phyloP scores from a whole-genome alignment of 2,888 invertebrate species.

The Agonopterix alstromeriana region DNA sequence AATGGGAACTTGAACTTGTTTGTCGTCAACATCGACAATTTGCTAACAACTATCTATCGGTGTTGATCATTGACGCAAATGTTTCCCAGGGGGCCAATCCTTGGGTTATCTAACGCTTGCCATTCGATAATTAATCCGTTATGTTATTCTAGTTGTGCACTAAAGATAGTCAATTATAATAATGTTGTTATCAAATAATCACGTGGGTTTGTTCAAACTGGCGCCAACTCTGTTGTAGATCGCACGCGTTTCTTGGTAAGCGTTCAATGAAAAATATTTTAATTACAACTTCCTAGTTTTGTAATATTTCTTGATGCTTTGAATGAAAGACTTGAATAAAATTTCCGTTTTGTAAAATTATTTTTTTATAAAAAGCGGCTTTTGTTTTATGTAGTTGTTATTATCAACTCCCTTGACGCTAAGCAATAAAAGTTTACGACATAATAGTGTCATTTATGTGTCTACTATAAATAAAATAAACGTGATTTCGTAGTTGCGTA shows the following conservation, averaged over 20 bases:
- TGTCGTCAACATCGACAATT: conserved; percentile 32
- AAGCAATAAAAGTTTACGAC: too few relatives aligned
- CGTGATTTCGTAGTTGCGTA: too few relatives aligned
- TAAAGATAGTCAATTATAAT: conserved; percentile 9
- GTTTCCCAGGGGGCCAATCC: conserved; percentile 30
- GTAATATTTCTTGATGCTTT: too few relatives aligned
- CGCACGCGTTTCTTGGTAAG: conserved; percentile 18
- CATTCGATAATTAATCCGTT: conserved; percentile 45
- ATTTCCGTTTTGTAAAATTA: too few relatives aligned
- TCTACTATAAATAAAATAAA: too few relatives aligned
- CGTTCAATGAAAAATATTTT: too few relatives aligned
- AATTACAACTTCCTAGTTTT: too few relatives aligned
- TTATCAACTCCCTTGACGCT: too few relatives aligned
- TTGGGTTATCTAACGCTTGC: conserved; percentile 48
- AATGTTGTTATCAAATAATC: conserved; percentile 27
- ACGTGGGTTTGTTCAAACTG: conserved; percentile 25
- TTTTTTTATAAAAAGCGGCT: too few relatives aligned
- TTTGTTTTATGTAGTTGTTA: too few relatives aligned
- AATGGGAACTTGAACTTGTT: conserved; percentile 47
- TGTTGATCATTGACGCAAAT: conserved; percentile 56
- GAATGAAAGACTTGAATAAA: too few relatives aligned
- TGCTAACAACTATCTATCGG: conserved; percentile 17
- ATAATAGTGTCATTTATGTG: too few relatives aligned
- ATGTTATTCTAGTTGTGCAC: conserved; percentile 12
- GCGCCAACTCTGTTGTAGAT: conserved; percentile 18